A percentile compares a stretch with the other conserved stretches of the same genome.
Conservation (phyloP, 2,888 invertebrate genomes). For the Philereme transversata region DNA sequence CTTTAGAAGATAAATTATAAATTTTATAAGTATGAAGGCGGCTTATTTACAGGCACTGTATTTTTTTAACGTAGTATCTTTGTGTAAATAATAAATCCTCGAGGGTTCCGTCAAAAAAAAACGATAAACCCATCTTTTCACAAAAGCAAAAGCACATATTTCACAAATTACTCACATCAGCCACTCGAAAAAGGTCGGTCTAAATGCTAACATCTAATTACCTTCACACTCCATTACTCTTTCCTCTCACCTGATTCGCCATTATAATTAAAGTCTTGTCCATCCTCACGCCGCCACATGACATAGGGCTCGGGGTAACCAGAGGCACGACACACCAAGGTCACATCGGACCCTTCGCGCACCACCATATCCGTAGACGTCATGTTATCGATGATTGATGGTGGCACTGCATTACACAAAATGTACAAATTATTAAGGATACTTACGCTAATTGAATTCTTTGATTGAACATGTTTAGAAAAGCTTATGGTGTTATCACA, state of each 20-base stretch:
- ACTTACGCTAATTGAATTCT: constrained; percentile 21
- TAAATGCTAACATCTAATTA: neutral
- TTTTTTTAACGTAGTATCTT: too few relatives aligned
- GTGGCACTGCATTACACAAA: constrained; percentile 88
- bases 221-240: constrained; percentile 10
- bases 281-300: constrained; percentile 96
- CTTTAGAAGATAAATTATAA: too few relatives aligned
- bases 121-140: too few relatives aligned
- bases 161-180: too few relatives aligned
- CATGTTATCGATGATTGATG: constrained; percentile 94
- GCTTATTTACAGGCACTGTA: too few relatives aligned
- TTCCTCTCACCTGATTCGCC: constrained; percentile 89
- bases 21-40: too few relatives aligned
- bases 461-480: constrained; percentile 2
- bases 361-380: constrained; percentile 97
- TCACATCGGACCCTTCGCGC: constrained; percentile 94
- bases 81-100: too few relatives aligned
- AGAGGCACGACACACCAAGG: constrained; percentile 93
- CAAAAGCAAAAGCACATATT: too few relatives aligned
- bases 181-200: neutral
- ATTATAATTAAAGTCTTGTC: constrained; percentile 94
- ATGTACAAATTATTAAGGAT: constrained; percentile 32
- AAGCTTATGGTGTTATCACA: constrained; percentile 1
- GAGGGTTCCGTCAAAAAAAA: too few relatives aligned
- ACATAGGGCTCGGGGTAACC: constrained; percentile 96